These are phyloP conservation scores for Crotalus tigris DNA, from an alignment of 2,113 vertebrate genomes.

Conservation along the genomic window DNA sequence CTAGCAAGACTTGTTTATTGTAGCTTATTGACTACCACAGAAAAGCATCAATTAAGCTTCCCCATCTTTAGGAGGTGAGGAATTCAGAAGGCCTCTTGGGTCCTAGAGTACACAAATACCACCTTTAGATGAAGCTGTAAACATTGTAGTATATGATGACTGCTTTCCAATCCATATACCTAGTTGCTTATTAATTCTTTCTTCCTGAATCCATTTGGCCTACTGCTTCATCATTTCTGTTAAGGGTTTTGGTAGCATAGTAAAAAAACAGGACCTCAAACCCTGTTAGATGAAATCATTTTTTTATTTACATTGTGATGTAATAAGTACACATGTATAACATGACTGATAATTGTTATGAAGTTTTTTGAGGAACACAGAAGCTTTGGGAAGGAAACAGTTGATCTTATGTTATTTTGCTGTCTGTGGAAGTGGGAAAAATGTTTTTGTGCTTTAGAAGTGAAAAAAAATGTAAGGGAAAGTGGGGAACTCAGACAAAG, in stretches of 20 bases:
- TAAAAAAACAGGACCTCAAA: background rate
- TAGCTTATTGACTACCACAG: background rate
- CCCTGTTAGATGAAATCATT: background rate
- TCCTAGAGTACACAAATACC: background rate
- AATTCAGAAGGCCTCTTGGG: background rate
- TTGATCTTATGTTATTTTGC: background rate
- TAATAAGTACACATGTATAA: background rate
- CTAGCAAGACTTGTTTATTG: background rate
- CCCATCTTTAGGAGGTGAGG: background rate
- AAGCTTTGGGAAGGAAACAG: background rate
- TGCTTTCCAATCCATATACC: background rate
- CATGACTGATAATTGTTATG: background rate
- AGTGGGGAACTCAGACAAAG: background rate
- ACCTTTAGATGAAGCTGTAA: background rate
- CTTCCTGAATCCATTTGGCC: background rate
- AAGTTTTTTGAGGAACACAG: background rate
- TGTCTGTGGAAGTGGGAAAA: background rate
- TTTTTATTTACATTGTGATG: background rate
- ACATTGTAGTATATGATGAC: background rate
- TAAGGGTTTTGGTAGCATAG: background rate
- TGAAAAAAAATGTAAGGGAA: background rate
- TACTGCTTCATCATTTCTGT: background rate
- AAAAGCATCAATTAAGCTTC: background rate
- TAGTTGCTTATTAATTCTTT: background rate
- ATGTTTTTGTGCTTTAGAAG: background rate